phyloP scores from a whole-genome alignment of 2,888 invertebrate genomes.

The Drosophila kanekoi region DNA sequence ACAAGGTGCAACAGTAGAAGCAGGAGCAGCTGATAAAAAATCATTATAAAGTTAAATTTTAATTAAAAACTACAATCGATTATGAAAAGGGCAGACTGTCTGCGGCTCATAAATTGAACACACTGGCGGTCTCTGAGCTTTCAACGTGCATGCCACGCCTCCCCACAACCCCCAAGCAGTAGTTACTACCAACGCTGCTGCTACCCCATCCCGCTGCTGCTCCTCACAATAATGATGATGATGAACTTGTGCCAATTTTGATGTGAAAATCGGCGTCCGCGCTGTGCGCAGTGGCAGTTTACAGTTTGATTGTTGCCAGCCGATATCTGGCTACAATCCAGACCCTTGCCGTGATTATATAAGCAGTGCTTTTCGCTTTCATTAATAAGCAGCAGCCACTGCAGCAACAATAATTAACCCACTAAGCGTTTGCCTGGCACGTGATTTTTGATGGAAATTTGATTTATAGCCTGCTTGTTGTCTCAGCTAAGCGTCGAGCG shows the following conservation, averaged over 20 bases:
- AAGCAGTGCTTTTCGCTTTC: conserved; percentile 70
- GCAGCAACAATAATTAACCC: conserved; percentile 5
- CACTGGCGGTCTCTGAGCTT: conserved; percentile 68
- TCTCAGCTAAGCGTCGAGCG: conserved; percentile 48
- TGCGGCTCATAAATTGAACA: conserved; percentile 79
- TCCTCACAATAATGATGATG: conserved; percentile 41
- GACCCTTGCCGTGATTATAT: conserved; percentile 59
- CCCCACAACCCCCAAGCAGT: conserved; percentile 11
- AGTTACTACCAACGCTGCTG: background rate
- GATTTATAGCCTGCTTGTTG: conserved; percentile 71
- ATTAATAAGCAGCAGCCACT: conserved; percentile 60
- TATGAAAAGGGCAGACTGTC: conserved; percentile 67
- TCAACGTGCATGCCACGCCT: conserved; percentile 68
- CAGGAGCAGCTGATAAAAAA: conserved; percentile 83
- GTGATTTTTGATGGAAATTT: conserved; percentile 68
- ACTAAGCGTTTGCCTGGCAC: conserved; percentile 64
- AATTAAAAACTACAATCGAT: conserved; percentile 83
- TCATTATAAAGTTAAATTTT: conserved; percentile 84
- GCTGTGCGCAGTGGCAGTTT: conserved; percentile 73
- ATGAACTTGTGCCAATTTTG: conserved; percentile 79
- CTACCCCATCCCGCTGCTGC: background rate
- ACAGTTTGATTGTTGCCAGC: conserved; percentile 50
- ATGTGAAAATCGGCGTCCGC: conserved; percentile 41
- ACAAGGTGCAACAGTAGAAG: background rate
- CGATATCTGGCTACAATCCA: conserved; percentile 54